Evolutionary conservation across 2,113 vertebrate species (phyloP).

Genomic region (Varanus komodoensis): DNA sequence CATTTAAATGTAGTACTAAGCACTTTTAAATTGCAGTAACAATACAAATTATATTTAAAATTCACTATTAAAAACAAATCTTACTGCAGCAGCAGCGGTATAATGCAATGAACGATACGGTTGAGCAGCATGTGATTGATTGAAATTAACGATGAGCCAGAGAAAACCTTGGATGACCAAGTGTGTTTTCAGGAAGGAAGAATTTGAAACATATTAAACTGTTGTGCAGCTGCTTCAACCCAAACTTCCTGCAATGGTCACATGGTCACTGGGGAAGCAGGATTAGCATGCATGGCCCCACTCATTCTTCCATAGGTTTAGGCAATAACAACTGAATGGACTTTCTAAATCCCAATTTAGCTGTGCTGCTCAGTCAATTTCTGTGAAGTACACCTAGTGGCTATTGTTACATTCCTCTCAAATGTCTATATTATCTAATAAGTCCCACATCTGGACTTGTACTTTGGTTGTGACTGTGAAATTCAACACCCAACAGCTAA

Average conservation of each 20-base stretch:
- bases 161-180: too few relatives aligned
- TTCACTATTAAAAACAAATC: too few relatives aligned
- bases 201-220: neutral
- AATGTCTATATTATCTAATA: neutral
- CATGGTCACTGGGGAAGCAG: neutral
- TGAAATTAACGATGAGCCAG: too few relatives aligned
- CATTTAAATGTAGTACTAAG: too few relatives aligned
- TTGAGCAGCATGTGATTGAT: too few relatives aligned
- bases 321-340: neutral
- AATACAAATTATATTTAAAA: too few relatives aligned
- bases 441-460: neutral
- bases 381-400: neutral
- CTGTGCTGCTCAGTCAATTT: neutral
- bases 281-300: neutral
- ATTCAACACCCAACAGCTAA: neutral
- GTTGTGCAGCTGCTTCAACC: neutral
- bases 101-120: too few relatives aligned
- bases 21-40: too few relatives aligned
- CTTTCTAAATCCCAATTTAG: neutral
- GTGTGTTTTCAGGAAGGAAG: too few relatives aligned
- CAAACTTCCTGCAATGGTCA: neutral
- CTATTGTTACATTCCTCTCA: neutral
- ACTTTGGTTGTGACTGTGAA: neutral
- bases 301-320: neutral
- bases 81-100: too few relatives aligned